These are phyloP conservation scores for Auanema freiburgensis DNA, from an alignment of 2,888 invertebrate species.

Conservation along the genomic window DNA sequence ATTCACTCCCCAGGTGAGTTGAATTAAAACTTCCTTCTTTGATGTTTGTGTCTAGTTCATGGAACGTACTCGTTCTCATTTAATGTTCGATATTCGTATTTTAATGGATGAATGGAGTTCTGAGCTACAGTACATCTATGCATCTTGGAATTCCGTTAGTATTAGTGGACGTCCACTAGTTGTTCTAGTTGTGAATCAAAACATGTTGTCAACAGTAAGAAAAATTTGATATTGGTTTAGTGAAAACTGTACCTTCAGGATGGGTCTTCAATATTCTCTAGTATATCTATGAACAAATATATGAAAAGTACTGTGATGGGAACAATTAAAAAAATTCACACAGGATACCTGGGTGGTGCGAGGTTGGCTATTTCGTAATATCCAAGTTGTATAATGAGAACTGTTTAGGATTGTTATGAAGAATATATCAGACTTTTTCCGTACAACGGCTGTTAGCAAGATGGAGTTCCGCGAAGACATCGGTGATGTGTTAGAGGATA, in stretches of 20 bases:
- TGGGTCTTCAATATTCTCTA: constrained; percentile 44
- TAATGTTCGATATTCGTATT: constrained; percentile 94
- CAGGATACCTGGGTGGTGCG: constrained; percentile 98
- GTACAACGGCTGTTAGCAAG: constrained; percentile 95
- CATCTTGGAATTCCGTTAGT: constrained; percentile 95
- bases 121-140: constrained; percentile 70
- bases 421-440: constrained; percentile 89
- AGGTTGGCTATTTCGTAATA: constrained; percentile 65
- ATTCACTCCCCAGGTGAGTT: constrained; percentile 92
- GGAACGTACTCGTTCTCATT: constrained; percentile 96
- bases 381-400: too few species aligned
- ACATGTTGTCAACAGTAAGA: constrained; percentile 66
- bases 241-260: constrained; percentile 24
- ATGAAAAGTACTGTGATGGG: constrained; percentile 76
- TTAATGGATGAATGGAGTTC: constrained; percentile 78
- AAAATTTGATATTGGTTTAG: too few species aligned
- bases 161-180: constrained; percentile 94
- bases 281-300: constrained; percentile 45
- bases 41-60: constrained; percentile 77
- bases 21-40: constrained; percentile 27
- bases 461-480: constrained; percentile 71
- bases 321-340: constrained; percentile 95
- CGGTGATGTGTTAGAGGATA: constrained; percentile 27
- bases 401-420: constrained; percentile 87
- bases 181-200: constrained; percentile 79